These are phyloP conservation scores for Scylla paramamosain DNA, from an alignment of 1,140 invertebrate genomes.

Conservation along the genomic window DNA sequence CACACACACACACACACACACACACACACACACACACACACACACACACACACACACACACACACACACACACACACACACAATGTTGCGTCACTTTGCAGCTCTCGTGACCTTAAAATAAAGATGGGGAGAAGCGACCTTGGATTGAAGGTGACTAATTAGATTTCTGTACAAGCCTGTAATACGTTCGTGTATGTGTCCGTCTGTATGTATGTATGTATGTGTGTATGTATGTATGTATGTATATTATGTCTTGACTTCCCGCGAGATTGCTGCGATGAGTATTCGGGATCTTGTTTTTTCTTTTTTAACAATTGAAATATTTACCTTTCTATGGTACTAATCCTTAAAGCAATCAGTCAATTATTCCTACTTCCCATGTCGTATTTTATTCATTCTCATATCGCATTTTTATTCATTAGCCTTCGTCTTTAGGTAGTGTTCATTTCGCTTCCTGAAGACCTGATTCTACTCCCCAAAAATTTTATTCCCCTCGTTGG, in stretches of 20 bases:
- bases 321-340: too few relatives aligned
- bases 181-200: neutral
- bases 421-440: too few relatives aligned
- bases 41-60: constrained; percentile 38
- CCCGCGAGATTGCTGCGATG: too few relatives aligned
- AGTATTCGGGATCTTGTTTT: too few relatives aligned
- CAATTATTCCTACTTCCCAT: neutral
- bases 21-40: constrained; percentile 35
- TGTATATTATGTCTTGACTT: neutral
- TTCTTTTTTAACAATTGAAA: too few relatives aligned
- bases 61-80: constrained; percentile 35
- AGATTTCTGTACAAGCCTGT: neutral
- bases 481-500: neutral
- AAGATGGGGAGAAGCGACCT: too few relatives aligned
- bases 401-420: neutral
- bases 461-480: too few relatives aligned
- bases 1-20: constrained; percentile 41
- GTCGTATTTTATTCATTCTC: neutral
- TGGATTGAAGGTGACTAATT: neutral
- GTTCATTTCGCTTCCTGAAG: too few relatives aligned
- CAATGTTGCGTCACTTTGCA: neutral
- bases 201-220: neutral
- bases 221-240: constrained; percentile 19
- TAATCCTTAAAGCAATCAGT: too few relatives aligned
- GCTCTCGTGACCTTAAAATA: too few relatives aligned